Conservation (phyloP, 2,113 vertebrate species). For the Semicossyphus pulcher region DNA sequence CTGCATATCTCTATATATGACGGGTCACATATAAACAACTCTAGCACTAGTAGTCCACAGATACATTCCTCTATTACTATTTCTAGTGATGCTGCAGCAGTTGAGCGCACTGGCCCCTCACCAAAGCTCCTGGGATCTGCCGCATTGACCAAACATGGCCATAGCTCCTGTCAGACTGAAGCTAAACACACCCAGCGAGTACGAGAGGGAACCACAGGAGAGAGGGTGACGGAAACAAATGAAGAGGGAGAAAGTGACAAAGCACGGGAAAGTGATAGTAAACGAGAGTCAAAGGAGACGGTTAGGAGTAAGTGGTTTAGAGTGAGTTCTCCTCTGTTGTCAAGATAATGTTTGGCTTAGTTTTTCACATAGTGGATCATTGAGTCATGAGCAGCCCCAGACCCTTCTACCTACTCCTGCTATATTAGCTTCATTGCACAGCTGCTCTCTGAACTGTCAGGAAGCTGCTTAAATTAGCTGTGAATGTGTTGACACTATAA, state of each 20-base stretch:
- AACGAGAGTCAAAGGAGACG: conserved; percentile 3
- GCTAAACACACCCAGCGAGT: conserved; percentile 75
- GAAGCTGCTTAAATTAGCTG: conserved; percentile 61
- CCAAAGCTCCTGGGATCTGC: conserved; percentile 72
- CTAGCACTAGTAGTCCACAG: conserved; percentile 26
- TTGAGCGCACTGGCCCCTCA: conserved; percentile 67
- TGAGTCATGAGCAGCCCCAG: background rate
- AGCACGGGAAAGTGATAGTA: conserved; percentile 32
- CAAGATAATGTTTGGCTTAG: conserved; percentile 8
- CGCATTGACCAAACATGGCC: conserved; percentile 85
- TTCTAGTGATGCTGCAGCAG: conserved; percentile 70
- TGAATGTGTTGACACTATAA: conserved; percentile 57
- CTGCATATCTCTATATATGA: conserved; percentile 14
- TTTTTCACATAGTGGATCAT: background rate
- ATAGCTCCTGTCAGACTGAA: conserved; percentile 77
- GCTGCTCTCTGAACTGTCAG: conserved; percentile 49
- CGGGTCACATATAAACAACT: conserved; percentile 53
- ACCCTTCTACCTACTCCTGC: conserved; percentile 16
- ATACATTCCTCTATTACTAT: conserved; percentile 72
- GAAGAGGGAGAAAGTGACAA: conserved; percentile 44
- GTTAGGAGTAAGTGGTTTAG: conserved; percentile 4
- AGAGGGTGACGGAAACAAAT: conserved; percentile 47
- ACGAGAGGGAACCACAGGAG: conserved; percentile 45
- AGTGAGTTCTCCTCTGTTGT: background rate
- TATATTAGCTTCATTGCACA: conserved; percentile 18